phyloP scores from a whole-genome alignment of 2,888 invertebrate species.

The Hipparchia sbordonii region DNA sequence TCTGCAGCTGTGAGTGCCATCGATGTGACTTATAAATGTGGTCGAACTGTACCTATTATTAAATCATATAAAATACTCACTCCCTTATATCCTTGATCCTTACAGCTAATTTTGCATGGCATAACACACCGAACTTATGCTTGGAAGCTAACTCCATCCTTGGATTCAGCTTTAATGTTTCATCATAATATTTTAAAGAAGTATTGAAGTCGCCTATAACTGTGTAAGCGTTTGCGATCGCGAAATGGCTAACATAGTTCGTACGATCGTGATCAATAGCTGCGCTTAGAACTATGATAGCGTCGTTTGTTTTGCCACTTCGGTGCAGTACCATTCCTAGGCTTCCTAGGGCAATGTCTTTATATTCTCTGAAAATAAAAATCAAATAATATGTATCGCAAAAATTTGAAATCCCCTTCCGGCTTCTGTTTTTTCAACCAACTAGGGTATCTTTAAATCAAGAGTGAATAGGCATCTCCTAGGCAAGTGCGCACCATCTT shows the following conservation, averaged over 20 bases:
- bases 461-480: too few relatives aligned
- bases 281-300: constrained; percentile 87
- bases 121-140: constrained; percentile 85
- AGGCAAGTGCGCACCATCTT: too few relatives aligned
- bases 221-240: constrained; percentile 89
- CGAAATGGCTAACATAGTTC: constrained; percentile 84
- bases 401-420: too few relatives aligned
- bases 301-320: constrained; percentile 86
- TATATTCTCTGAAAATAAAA: constrained; percentile 82
- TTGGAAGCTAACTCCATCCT: constrained; percentile 83
- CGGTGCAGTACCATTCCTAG: constrained; percentile 89
- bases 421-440: too few relatives aligned
- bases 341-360: constrained; percentile 88
- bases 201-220: constrained; percentile 87
- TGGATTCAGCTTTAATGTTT: constrained; percentile 85
- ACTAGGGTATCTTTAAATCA: too few relatives aligned
- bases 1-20: too few relatives aligned
- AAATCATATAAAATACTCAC: constrained; percentile 71
- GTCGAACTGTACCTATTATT: not conserved
- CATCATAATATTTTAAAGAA: constrained; percentile 84
- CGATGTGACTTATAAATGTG: too few relatives aligned
- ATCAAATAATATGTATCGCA: too few relatives aligned
- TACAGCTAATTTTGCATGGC: constrained; percentile 79
- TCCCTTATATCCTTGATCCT: constrained; percentile 83
- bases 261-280: constrained; percentile 88